Conservation (phyloP, 2,888 invertebrate genomes). For the Gari tellinella region DNA sequence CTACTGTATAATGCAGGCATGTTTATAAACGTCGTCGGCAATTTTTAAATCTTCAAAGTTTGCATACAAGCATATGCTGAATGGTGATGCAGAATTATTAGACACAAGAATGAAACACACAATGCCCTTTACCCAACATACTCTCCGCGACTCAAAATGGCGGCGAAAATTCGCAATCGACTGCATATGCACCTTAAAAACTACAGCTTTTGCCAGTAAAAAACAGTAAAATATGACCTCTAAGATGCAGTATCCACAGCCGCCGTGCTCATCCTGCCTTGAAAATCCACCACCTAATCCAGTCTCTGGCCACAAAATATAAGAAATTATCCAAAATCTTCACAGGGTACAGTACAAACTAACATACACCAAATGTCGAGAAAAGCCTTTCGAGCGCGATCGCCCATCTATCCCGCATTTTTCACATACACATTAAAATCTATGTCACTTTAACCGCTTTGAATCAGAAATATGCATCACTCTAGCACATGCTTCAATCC, state of each 20-base stretch:
- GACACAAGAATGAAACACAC: no score
- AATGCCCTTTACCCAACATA: no score
- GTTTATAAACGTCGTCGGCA: no score
- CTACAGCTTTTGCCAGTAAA: not conserved
- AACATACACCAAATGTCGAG: constrained; percentile 25
- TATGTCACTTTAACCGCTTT: constrained; percentile 36
- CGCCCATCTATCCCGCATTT: constrained; percentile 45
- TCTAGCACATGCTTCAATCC: constrained; percentile 58
- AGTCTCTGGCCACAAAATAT: constrained; percentile 15
- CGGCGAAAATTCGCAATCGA: no score
- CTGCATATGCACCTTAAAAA: no score
- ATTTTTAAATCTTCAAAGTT: not conserved
- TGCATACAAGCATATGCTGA: not conserved
- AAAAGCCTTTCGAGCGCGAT: constrained; percentile 35
- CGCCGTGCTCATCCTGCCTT: not conserved
- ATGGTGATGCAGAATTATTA: no score
- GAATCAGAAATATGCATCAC: constrained; percentile 33
- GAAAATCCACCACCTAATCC: not conserved
- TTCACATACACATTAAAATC: constrained; percentile 30
- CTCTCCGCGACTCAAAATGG: no score
- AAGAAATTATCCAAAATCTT: constrained; percentile 31
- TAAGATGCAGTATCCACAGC: not conserved
- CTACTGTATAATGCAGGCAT: no score
- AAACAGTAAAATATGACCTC: constrained; percentile 2
- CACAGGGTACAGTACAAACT: constrained; percentile 45